These are phyloP conservation scores for Mormyrus proboscirostris DNA, from an alignment of 2,797 vertebrate species.

Conservation along the genomic window DNA sequence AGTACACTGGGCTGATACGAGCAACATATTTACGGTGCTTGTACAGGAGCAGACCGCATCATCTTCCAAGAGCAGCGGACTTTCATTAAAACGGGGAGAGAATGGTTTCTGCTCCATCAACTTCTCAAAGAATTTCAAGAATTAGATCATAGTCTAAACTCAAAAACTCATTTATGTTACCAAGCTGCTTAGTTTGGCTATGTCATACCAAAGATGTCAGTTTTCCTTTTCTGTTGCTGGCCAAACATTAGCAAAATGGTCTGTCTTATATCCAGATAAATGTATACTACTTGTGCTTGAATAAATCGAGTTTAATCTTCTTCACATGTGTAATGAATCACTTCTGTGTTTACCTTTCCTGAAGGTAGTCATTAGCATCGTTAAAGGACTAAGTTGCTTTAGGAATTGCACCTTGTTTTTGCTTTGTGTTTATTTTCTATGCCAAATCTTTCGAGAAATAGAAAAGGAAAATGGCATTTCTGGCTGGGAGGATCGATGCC, in stretches of 20 bases:
- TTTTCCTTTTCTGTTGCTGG: constrained; percentile 8
- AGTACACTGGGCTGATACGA: neutral
- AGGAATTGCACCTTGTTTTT: neutral
- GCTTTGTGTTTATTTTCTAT: neutral
- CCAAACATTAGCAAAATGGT: constrained; percentile 7
- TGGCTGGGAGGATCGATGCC: neutral
- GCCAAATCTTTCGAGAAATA: neutral
- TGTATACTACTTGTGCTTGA: neutral
- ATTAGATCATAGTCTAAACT: constrained; percentile 19
- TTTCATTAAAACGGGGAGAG: neutral
- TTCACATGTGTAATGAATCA: neutral
- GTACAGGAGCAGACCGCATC: neutral
- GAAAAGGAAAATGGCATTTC: neutral
- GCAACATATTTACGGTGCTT: neutral
- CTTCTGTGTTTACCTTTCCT: neutral
- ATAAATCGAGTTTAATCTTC: neutral
- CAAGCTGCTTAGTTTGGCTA: neutral
- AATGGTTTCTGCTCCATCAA: neutral
- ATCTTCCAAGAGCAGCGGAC: neutral
- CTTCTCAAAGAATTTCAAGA: constrained; percentile 12
- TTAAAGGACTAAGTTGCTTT: neutral
- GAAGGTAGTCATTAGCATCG: neutral
- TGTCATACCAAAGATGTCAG: neutral
- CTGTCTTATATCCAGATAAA: constrained; percentile 9
- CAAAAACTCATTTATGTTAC: constrained; percentile 18